These are phyloP conservation scores for Hylia prasina DNA, from an alignment of 2,113 vertebrate genomes.

Conservation along the genomic window DNA sequence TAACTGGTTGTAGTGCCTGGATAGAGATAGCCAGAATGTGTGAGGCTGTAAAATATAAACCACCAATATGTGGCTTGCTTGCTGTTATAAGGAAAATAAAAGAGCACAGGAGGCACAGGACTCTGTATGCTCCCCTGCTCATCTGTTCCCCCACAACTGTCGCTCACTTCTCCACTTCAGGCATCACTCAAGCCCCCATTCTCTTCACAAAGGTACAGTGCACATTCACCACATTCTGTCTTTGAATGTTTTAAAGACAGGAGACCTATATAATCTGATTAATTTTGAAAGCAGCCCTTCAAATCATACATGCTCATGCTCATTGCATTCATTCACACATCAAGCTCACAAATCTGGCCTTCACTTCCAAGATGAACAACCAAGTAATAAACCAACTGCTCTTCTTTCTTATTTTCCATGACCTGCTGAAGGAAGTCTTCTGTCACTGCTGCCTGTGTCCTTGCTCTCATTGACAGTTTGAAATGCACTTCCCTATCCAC, in stretches of 20 bases:
- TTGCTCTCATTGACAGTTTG: neutral
- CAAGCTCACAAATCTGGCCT: neutral
- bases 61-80: neutral
- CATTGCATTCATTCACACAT: neutral
- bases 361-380: neutral
- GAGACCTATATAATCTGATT: neutral
- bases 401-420: neutral
- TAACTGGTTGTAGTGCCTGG: neutral
- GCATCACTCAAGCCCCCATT: neutral
- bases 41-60: neutral
- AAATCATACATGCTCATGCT: neutral
- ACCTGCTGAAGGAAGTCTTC: neutral
- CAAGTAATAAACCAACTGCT: neutral
- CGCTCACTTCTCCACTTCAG: neutral
- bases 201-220: neutral
- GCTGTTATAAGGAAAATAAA: neutral
- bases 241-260: neutral
- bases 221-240: neutral
- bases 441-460: neutral
- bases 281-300: neutral
- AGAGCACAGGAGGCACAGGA: neutral
- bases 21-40: neutral
- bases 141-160: accelerated
- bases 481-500: neutral
- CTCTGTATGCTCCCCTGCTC: accelerated